phyloP scores from a whole-genome alignment of 1,140 invertebrate genomes.

The Pollicipes pollicipes region DNA sequence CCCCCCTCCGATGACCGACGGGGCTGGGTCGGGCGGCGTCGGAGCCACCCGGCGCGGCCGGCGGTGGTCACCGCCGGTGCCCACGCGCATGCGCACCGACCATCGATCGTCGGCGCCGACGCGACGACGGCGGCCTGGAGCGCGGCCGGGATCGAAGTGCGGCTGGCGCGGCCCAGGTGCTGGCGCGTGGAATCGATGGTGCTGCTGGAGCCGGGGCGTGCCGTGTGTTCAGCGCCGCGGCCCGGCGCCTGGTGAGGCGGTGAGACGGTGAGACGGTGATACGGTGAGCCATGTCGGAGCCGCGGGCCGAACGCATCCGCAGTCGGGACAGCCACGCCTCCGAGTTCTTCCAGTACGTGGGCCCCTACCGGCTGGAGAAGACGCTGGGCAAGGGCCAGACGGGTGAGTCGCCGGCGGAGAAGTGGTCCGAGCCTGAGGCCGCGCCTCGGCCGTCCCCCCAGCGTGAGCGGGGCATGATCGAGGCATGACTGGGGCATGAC shows the following conservation, averaged over 20 bases:
- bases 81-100: not conserved
- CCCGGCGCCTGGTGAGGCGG: too few relatives aligned
- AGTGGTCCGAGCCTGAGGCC: too few relatives aligned
- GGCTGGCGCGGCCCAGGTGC: not conserved
- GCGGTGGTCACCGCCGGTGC: not conserved
- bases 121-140: too few relatives aligned
- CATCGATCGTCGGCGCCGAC: conserved; percentile 1
- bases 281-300: not conserved
- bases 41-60: too few relatives aligned
- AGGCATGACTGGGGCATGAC: too few relatives aligned
- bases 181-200: not conserved
- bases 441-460: too few relatives aligned
- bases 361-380: conserved; percentile 94
- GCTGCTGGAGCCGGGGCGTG: not conserved
- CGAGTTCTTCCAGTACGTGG: conserved; percentile 86
- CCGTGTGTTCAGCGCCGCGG: not conserved
- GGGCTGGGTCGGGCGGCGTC: not conserved
- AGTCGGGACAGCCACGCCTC: not conserved
- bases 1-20: too few relatives aligned
- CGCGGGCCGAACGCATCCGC: not conserved
- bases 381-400: conserved; percentile 98
- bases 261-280: too few relatives aligned
- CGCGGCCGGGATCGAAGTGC: not conserved
- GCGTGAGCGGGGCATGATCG: too few relatives aligned
- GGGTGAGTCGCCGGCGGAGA: conserved; percentile 41